Conservation (phyloP, 2,797 vertebrate species). For the Ambastaia sidthimunki region DNA sequence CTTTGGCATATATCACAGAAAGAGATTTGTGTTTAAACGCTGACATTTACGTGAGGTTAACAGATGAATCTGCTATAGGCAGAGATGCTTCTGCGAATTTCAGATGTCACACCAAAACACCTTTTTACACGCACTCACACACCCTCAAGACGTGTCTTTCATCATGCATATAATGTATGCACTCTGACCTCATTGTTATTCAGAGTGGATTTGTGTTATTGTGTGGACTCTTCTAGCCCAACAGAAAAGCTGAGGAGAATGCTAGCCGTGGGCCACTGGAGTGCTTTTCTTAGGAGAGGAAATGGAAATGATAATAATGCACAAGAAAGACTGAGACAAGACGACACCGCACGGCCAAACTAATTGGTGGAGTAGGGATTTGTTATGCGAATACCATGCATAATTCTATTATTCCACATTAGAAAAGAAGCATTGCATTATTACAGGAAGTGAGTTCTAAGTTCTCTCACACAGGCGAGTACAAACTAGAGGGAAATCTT, state of each 20-base stretch:
- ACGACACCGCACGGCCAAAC: constrained; percentile 45
- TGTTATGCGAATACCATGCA: constrained; percentile 54
- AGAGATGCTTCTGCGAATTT: constrained; percentile 3
- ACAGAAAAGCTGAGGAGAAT: constrained; percentile 42
- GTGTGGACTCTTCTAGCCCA: constrained; percentile 44
- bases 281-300: constrained; percentile 52
- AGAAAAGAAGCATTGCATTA: constrained; percentile 36
- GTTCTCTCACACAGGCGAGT: constrained; percentile 3
- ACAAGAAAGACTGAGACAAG: constrained; percentile 45
- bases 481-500: constrained; percentile 3
- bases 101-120: not conserved
- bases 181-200: constrained; percentile 61
- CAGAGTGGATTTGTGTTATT: constrained; percentile 64
- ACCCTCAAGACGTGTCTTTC: constrained; percentile 29
- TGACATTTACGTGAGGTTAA: constrained; percentile 23
- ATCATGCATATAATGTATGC: constrained; percentile 48
- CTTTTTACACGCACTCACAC: constrained; percentile 16
- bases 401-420: constrained; percentile 57
- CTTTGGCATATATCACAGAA: constrained; percentile 22
- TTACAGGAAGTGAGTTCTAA: constrained; percentile 19
- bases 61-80: constrained; percentile 12
- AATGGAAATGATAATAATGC: constrained; percentile 53
- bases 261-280: constrained; percentile 54
- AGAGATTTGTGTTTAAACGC: constrained; percentile 20
- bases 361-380: constrained; percentile 57